Evolutionary conservation across 1,140 invertebrate genomes (phyloP).

Genomic region (Tetragnatha versicolor): DNA sequence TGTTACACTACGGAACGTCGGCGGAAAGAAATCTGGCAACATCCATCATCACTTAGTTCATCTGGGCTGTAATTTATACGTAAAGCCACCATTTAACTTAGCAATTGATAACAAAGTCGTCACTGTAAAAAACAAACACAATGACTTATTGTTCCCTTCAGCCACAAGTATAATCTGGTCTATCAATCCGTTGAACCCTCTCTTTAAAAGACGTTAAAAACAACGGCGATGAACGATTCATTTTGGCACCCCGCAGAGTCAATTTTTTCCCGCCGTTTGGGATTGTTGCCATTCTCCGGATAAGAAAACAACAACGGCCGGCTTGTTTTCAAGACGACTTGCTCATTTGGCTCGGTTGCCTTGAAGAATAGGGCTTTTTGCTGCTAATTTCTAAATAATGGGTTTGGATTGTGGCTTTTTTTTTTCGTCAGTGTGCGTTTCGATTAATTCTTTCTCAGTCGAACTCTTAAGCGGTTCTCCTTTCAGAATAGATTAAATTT

Average conservation of each 20-base stretch:
- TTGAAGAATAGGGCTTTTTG: background rate
- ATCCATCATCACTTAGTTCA: no score
- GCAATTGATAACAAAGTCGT: no score
- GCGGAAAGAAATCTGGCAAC: no score
- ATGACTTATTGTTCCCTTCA: no score
- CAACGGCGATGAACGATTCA: slow-evolving; percentile 18
- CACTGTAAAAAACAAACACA: no score
- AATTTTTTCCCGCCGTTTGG: background rate
- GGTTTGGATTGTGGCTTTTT: background rate
- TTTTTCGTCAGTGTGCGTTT: background rate
- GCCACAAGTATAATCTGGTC: slow-evolving; percentile 10
- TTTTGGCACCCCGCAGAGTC: slow-evolving; percentile 29
- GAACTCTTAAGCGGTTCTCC: slow-evolving; percentile 29
- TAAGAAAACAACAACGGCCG: slow-evolving; percentile 5
- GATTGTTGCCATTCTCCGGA: slow-evolving; percentile 21
- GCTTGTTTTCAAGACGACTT: slow-evolving; percentile 34
- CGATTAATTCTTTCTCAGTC: slow-evolving; percentile 5
- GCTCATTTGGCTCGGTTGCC: background rate
- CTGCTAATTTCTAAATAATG: slow-evolving; percentile 44
- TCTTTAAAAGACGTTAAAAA: slow-evolving; percentile 14
- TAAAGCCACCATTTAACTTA: no score
- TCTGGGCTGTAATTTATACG: no score
- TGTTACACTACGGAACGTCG: no score
- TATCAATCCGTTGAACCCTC: slow-evolving; percentile 12
- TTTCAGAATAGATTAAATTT: slow-evolving; percentile 43